Evolutionary conservation across 2,888 invertebrate species (phyloP), one percentile per base, ranked within the genome.

Genomic region (Campopleginae sp.): DNA sequence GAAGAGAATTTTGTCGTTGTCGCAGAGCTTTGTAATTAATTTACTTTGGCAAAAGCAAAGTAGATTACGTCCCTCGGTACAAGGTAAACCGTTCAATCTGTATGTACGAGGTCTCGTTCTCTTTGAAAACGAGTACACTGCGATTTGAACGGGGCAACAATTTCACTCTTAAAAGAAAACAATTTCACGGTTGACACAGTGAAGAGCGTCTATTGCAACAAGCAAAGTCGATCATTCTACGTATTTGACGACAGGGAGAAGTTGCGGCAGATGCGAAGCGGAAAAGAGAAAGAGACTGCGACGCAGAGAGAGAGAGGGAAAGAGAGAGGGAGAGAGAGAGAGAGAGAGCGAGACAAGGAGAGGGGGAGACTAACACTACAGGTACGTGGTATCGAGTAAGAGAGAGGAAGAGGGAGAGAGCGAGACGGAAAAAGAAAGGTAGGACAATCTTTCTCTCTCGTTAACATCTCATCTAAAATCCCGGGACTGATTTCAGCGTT

Each of bases 381-480:
- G 27, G 48, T 70, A 51, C 7, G 5, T 7, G 65, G 10, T 19
- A 65, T n/a, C 38, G 33, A 61, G 33, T n/a, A 3, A 63, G 14
- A 19, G 31, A 54, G 71, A 19, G 44, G 44, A 44, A 19, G 44
- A 44, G 23, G 12, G 17, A 54, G 12, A 72, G 38, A 44, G n/a
- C 14, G 14, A 23, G 6, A n/a, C 4, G 27, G 46, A 31, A 7
- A 23, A 14, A 44, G 27, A 27, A 42, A 1, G n/a, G n/a, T 14
- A 27, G 44, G 27, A 17, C 46, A 33, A n/a, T 76, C 48, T 65
- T 38, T 51, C 38, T 42, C 66, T 77, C 54, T 68, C 27, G 90
- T 91, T 91, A 91, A 89, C 90, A 91, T 91, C 90, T 90, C 91
- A 89, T 91, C 90, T 89, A 89, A 76, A 82, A 82, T n/a, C 48